These are phyloP conservation scores for Smittia sp. DNA, from an alignment of 2,888 invertebrate genomes.

Conservation along the genomic window DNA sequence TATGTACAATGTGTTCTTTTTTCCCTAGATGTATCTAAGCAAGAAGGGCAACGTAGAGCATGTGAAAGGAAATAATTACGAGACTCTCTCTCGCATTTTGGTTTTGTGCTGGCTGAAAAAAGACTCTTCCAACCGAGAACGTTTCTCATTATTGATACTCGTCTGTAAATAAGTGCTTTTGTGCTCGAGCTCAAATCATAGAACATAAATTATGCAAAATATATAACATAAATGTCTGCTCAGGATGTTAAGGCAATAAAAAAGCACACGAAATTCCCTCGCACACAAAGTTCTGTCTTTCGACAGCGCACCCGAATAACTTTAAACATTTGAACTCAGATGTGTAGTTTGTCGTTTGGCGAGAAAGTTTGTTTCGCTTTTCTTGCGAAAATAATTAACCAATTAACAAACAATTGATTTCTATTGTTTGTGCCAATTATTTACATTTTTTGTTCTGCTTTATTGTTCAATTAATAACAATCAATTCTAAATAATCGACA, in stretches of 20 bases:
- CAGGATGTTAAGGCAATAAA: slow-evolving; percentile 29
- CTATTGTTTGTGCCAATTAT: neutral
- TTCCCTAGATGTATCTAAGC: neutral
- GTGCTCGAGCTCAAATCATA: slow-evolving; percentile 17
- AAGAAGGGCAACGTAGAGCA: neutral
- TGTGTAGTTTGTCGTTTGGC: too few relatives aligned
- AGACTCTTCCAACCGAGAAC: neutral
- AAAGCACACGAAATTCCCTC: slow-evolving; percentile 3
- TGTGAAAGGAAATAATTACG: slow-evolving; percentile 14
- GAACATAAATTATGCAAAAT: slow-evolving; percentile 27
- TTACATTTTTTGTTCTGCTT: slow-evolving; percentile 19
- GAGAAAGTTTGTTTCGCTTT: too few relatives aligned
- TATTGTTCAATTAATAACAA: slow-evolving; percentile 26
- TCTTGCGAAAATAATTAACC: neutral
- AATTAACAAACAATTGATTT: slow-evolving; percentile 13
- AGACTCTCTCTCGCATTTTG: too few relatives aligned
- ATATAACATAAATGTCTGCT: slow-evolving; percentile 31
- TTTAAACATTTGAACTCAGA: too few relatives aligned
- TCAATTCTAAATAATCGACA: slow-evolving; percentile 18
- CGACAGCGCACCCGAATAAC: neutral
- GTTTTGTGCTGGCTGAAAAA: too few relatives aligned
- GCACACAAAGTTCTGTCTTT: neutral
- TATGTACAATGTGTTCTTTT: neutral
- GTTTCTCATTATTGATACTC: slow-evolving; percentile 27
- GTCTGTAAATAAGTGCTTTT: slow-evolving; percentile 21